These are phyloP conservation scores for Drosophila chauvacae DNA, from an alignment of 1,140 invertebrate species.

Conservation along the genomic window DNA sequence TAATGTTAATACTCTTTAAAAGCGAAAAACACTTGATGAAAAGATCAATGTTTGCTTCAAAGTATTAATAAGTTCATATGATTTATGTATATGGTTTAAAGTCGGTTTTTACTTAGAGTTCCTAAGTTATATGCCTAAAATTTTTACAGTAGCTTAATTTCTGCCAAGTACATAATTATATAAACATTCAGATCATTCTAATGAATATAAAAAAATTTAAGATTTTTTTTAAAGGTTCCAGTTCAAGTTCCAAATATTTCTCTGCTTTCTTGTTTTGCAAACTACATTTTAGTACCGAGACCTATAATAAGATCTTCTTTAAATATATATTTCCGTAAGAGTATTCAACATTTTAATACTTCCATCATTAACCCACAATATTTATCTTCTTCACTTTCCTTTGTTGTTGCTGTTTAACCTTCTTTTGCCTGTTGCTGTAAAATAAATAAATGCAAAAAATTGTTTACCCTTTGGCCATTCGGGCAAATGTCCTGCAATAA, in stretches of 20 bases:
- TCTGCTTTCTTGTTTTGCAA: background rate
- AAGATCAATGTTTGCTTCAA: background rate
- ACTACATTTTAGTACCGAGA: background rate
- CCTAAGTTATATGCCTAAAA: too few species aligned
- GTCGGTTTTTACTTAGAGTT: background rate
- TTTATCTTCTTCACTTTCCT: constrained; percentile 41
- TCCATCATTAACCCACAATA: background rate
- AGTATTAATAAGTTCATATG: background rate
- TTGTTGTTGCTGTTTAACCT: constrained; percentile 31
- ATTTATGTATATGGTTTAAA: background rate
- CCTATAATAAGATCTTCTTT: background rate
- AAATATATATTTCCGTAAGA: background rate
- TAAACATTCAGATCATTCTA: background rate
- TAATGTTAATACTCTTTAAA: constrained; percentile 15
- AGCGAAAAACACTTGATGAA: background rate
- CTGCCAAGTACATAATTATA: background rate
- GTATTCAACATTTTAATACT: constrained; percentile 1
- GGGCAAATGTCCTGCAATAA: constrained; percentile 77
- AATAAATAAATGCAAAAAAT: constrained; percentile 64
- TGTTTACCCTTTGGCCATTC: constrained; percentile 64
- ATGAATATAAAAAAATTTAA: too few species aligned
- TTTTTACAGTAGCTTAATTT: too few species aligned
- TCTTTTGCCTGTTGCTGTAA: constrained; percentile 49
- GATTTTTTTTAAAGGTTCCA: too few species aligned
- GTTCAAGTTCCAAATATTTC: background rate